phyloP scores from a whole-genome alignment of 2,797 vertebrate species.

The Chanos chanos region DNA sequence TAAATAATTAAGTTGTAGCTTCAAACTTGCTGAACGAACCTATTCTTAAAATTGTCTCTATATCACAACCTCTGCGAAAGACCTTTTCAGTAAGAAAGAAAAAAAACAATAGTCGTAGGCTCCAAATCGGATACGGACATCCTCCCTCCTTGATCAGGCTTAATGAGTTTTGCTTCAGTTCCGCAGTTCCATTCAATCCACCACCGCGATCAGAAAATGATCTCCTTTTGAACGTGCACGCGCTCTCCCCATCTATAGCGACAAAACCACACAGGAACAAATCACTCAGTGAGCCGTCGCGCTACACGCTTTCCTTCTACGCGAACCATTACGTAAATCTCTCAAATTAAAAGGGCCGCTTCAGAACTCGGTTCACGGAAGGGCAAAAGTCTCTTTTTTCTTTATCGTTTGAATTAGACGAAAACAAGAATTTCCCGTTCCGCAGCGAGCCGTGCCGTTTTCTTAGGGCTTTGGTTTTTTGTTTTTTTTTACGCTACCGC shows the following conservation, averaged over 20 bases:
- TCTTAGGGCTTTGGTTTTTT: neutral
- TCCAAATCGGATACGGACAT: slow-evolving; percentile 23
- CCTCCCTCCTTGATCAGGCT: slow-evolving; percentile 42
- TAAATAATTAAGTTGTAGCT: too few relatives aligned
- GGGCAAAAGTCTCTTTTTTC: slow-evolving; percentile 31
- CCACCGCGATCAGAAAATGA: slow-evolving; percentile 30
- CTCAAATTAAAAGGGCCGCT: neutral
- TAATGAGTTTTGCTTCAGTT: slow-evolving; percentile 38
- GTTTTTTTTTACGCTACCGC: slow-evolving; percentile 47
- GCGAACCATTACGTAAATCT: neutral
- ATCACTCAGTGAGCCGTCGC: slow-evolving; percentile 25
- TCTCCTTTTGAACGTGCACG: slow-evolving; percentile 34
- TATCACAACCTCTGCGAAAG: too few relatives aligned
- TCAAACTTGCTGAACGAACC: too few relatives aligned
- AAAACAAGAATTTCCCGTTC: neutral
- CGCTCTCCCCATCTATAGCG: slow-evolving; percentile 24
- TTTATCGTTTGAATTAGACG: too few relatives aligned
- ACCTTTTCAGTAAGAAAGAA: too few relatives aligned
- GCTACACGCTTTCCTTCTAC: slow-evolving; percentile 8
- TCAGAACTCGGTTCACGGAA: too few relatives aligned
- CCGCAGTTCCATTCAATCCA: slow-evolving; percentile 46
- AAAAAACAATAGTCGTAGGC: slow-evolving; percentile 23
- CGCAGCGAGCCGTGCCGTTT: slow-evolving; percentile 3
- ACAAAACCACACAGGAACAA: slow-evolving; percentile 32
- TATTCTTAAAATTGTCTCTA: too few relatives aligned